Percentiles rank a stretch among this genome's conserved stretches.
These are phyloP conservation scores for Drosophila varians DNA, from an alignment of 1,140 invertebrate species.

Conservation along the genomic window DNA sequence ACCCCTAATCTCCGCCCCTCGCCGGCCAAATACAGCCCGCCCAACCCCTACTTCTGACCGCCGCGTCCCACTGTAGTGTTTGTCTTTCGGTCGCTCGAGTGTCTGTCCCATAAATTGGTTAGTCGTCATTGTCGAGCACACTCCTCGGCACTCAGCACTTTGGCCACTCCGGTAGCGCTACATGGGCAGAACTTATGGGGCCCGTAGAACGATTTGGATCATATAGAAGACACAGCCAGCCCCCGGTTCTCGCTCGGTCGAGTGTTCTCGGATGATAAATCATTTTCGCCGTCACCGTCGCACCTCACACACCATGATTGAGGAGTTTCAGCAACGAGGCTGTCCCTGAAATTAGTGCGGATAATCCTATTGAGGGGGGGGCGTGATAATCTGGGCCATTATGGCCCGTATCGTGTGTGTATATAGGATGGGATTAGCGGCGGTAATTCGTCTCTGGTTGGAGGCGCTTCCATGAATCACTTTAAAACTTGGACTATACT, in stretches of 20 bases:
- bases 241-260: too few species aligned
- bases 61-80: slow-evolving; percentile 31
- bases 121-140: slow-evolving; percentile 67
- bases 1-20: not conserved
- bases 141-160: slow-evolving; percentile 27
- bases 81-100: slow-evolving; percentile 59
- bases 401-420: not conserved
- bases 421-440: not conserved
- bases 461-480: too few species aligned
- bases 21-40: not conserved
- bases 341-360: slow-evolving; percentile 38
- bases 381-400: slow-evolving; percentile 10
- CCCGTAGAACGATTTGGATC: not conserved
- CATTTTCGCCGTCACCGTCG: slow-evolving; percentile 50
- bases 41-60: too few species aligned
- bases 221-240: not conserved
- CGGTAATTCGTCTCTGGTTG: not conserved
- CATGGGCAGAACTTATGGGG: not conserved
- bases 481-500: too few species aligned
- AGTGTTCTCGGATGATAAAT: slow-evolving; percentile 69
- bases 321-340: slow-evolving; percentile 17
- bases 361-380: slow-evolving; percentile 54
- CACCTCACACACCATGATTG: slow-evolving; percentile 20
- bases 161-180: slow-evolving; percentile 52
- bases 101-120: slow-evolving; percentile 70